Evolutionary conservation across 2,888 invertebrate genomes (phyloP), one percentile per base, ranked within the genome.

Genomic region (Boloria selene): DNA sequence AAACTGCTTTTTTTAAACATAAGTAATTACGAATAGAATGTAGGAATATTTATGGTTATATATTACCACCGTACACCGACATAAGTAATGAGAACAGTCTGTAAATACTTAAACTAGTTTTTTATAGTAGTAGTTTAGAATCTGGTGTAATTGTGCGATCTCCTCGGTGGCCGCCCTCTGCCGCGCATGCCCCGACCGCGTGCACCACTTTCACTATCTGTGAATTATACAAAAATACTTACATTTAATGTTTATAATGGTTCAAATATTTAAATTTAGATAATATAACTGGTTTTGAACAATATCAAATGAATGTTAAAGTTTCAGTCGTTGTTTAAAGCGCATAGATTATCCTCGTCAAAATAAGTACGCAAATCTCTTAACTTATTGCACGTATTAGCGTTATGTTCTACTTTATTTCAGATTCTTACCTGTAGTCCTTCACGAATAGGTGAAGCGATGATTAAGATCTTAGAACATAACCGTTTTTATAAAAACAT

Each of bases 191-290:
- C 90, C 16, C 91, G 89, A 1, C 90, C 90, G 55, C 91, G 87
- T 54, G 82, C 62, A 5, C 89, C 88, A 73, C 90, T 91, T 73
- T 90, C 90, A 71, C 90, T 90, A 69, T 90, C 90, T 90, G 85
- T 58, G 14, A 47, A 58, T 49, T 13, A 7, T 52, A 22, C 13
- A 49, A 55, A 18, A n/a, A 50, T 13, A 44, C 26, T 26, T 42
- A 31, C 14, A 47, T 53, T 26, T 10, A 42, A 18, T 50, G n/a
- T 14, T 13, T 31, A 13, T 17, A 17, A 49, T 17, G 3, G 17
- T 52, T 14, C n/a, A 52, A 26, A 31, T n/a, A 38, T 38, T 38
- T 38, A 1, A 26, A n/a, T 52, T n/a, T 26, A 13, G 14, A 10
- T 7, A 16, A 14, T n/a, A 31, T n/a, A 10, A 16, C 31, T 10